Base-by-base conservation (phyloP, 2,113 vertebrate genomes). In the Chamaetylas fuelleborni region DNA sequence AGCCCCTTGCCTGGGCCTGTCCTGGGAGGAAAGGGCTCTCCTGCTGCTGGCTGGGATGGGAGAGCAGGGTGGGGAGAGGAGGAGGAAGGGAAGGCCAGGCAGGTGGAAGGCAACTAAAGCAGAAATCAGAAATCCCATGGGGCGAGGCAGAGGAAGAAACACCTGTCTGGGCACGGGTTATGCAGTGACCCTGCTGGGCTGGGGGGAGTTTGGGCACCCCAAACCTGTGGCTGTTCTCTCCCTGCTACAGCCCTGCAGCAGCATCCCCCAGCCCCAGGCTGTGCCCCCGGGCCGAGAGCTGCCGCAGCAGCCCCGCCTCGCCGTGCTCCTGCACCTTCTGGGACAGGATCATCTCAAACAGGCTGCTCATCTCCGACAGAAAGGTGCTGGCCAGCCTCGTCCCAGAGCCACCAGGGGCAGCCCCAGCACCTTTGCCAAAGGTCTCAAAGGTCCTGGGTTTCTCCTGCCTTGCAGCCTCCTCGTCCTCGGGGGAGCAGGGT, bases 311-410 rank as follows among this genome's bases (percentile, higher is more conserved):
- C n/a, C 98, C 98, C 0, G 98, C 96, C 47, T 98, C 97, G 0
- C 96, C 84, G 81, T 99, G 99, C 61, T 92, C 91, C 18, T 99
- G 99, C 48, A 96, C 97, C 23, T 98, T 98, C 97, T 98, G 99
- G 4, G 98, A 98, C 97, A 99, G 96, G 88, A 99, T 97, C 98
- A 99, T 98, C 95, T 99, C 99, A 11, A 99, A 98, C 84, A 99
- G 98, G 1, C 98, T 98, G 97, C 98, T 99, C 98, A 99, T 99
- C 97, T 99, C 99, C 0, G 98, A 99, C 42, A 99, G 97, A 88
- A 98, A 99, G 25, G 95, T 98, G 96, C 93, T 98, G 54, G 98
- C 98, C 95, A 99, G 96, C 13, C 97, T 96, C 3, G 96, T 96
- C 65, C 98, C 97, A 1, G 66, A 1, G 0, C 95, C 76, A 0